phyloP scores from a whole-genome alignment of 2,797 vertebrate species.

The Sebastes matsubarae region DNA sequence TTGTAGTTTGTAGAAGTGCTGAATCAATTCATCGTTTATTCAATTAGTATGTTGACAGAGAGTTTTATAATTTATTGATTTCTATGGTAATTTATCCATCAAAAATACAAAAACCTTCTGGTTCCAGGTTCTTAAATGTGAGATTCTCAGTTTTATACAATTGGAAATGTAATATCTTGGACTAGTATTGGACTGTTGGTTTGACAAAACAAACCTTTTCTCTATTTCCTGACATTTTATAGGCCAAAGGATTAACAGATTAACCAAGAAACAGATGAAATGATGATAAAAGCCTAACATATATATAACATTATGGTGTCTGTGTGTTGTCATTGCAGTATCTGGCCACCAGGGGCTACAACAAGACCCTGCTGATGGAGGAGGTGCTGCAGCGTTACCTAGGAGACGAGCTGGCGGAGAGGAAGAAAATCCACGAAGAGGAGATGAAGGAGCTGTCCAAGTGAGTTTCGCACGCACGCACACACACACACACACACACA shows the following conservation, averaged over 20 bases:
- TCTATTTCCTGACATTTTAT: neutral
- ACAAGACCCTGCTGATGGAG: slow-evolving; percentile 90
- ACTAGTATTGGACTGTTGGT: neutral
- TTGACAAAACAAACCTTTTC: neutral
- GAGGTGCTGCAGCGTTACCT: slow-evolving; percentile 90
- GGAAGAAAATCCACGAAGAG: slow-evolving; percentile 92
- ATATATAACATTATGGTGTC: neutral
- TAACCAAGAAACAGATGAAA: neutral
- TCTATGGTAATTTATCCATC: neutral
- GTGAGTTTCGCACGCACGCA: slow-evolving; percentile 73
- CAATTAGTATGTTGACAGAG: neutral
- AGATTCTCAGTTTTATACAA: neutral
- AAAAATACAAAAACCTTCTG: neutral
- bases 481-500: neutral
- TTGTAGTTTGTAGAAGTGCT: neutral
- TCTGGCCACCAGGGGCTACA: slow-evolving; percentile 90
- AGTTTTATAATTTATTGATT: neutral
- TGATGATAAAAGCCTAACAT: neutral
- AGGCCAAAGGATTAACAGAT: neutral
- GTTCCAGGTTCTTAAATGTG: neutral
- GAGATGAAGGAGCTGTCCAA: slow-evolving; percentile 94
- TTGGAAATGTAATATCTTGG: neutral
- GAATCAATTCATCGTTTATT: too few species aligned
- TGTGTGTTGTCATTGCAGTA: slow-evolving; percentile 78
- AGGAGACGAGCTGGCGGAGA: slow-evolving; percentile 88